These are phyloP conservation scores for Spisula subtruncata DNA, from an alignment of 2,888 invertebrate species.

Conservation along the genomic window DNA sequence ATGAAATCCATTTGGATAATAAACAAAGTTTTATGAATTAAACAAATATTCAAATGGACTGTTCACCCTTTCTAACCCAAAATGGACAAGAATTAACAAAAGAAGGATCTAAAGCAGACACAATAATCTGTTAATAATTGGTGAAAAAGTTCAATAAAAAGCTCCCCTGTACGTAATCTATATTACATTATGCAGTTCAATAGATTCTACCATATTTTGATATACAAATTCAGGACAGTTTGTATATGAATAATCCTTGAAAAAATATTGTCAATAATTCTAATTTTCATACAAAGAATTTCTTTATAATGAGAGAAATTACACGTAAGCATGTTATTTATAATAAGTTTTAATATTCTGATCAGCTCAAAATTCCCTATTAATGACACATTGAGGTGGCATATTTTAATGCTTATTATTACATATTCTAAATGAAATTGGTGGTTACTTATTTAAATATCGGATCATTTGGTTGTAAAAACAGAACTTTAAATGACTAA, in stretches of 20 bases:
- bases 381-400: background rate
- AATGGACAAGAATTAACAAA: conserved; percentile 9
- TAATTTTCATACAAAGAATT: conserved; percentile 2
- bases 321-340: background rate
- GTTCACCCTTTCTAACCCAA: background rate
- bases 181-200: background rate
- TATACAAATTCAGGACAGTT: conserved; percentile 10
- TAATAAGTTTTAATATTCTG: background rate
- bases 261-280: conserved; percentile 44
- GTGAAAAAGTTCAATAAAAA: conserved; percentile 4
- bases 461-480: background rate
- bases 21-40: background rate
- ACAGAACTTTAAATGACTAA: conserved; percentile 3
- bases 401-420: background rate
- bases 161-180: background rate
- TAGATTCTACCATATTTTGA: conserved; percentile 12
- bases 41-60: conserved; percentile 12
- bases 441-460: background rate
- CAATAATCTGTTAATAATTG: conserved; percentile 23
- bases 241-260: conserved; percentile 19
- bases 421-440: conserved; percentile 6
- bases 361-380: background rate
- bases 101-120: background rate
- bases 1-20: background rate
- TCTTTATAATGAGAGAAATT: conserved; percentile 22